A percentile compares a stretch with the other conserved stretches of the same genome.
These are phyloP conservation scores for Ovibos moschatus DNA, from an alignment of 2,113 vertebrate species.

Conservation along the genomic window DNA sequence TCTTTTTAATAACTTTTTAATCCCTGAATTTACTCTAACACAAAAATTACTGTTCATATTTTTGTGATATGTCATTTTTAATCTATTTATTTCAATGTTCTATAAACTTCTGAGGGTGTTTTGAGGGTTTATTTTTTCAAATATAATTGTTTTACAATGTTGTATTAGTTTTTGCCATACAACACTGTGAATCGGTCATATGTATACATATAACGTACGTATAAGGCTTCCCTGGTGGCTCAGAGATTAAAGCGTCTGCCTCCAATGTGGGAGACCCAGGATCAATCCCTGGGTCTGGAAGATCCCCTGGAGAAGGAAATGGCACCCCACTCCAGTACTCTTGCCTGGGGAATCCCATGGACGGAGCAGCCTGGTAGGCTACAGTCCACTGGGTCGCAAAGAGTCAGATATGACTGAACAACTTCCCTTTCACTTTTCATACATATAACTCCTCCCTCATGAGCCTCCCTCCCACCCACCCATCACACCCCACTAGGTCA, in stretches of 20 bases:
- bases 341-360: no score
- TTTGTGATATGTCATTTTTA: neutral
- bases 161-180: neutral
- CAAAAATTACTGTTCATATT: neutral
- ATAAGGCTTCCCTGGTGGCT: no score
- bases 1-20: neutral
- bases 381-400: no score
- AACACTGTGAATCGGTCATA: neutral
- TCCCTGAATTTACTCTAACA: neutral
- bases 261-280: no score
- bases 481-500: neutral
- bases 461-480: neutral
- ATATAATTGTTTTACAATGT: neutral
- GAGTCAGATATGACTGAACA: rapidly evolving
- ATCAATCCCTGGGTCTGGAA: no score
- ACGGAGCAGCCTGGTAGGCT: no score
- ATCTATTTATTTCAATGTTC: neutral
- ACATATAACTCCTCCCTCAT: neutral
- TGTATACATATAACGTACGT: neutral
- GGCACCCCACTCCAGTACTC: no score
- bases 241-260: no score
- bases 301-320: no score
- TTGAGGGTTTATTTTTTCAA: neutral
- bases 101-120: neutral
- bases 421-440: neutral